A percentile compares a stretch with the other conserved stretches of the same genome.
Conservation (phyloP, 1,140 invertebrate species). For the Wiebesia pumilae region DNA sequence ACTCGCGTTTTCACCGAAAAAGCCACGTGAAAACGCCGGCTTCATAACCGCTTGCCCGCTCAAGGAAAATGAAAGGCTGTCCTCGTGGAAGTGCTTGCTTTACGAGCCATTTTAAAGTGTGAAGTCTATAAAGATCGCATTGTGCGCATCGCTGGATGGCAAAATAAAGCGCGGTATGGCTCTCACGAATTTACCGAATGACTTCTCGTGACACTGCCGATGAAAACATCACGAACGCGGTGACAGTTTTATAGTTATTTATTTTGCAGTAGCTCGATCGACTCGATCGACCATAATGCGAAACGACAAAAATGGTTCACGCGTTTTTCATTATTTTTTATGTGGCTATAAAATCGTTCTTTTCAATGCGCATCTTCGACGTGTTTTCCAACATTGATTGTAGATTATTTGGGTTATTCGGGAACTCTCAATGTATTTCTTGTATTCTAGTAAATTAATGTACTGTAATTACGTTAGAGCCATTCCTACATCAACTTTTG, state of each 20-base stretch:
- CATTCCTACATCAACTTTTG: background rate
- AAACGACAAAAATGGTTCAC: conserved; percentile 25
- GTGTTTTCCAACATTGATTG: background rate
- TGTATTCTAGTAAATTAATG: conserved; percentile 3
- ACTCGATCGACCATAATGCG: background rate
- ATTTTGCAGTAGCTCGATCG: conserved; percentile 34
- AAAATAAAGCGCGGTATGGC: background rate
- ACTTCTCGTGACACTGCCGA: conserved; percentile 16
- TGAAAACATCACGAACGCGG: background rate
- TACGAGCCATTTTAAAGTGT: conserved; percentile 43
- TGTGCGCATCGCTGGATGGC: conserved; percentile 49
- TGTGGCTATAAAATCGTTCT: background rate
- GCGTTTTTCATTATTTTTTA: conserved; percentile 20
- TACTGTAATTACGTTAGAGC: background rate
- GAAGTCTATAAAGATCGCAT: conserved; percentile 54
- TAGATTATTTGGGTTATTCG: background rate
- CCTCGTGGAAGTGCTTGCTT: conserved; percentile 10
- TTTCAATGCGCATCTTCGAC: background rate
- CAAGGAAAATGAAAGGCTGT: background rate
- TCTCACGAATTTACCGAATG: conserved; percentile 1
- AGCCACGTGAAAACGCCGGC: conserved; percentile 4
- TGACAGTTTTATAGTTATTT: conserved; percentile 40
- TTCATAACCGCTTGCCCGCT: background rate
- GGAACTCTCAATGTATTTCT: background rate
- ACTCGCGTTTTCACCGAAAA: conserved; percentile 57